These are phyloP conservation scores for Fukomys damarensis DNA, from an alignment of 2,113 vertebrate genomes.

Conservation along the genomic window DNA sequence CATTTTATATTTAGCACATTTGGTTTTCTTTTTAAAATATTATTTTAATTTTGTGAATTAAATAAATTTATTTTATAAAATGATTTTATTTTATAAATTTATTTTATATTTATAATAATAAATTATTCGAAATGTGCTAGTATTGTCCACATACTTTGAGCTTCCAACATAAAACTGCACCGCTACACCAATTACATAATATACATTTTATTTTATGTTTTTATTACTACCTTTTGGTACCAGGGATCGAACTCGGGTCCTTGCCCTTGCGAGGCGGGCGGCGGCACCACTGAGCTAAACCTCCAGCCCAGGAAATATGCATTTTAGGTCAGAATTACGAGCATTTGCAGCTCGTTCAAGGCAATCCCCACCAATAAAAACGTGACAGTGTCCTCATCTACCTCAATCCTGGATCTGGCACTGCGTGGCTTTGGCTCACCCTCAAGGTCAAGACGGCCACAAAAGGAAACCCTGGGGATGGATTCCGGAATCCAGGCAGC, in stretches of 20 bases:
- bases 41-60: conserved; percentile 7
- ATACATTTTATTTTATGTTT: too few species aligned
- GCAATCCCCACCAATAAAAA: not conserved
- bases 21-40: not conserved
- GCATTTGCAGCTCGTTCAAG: not conserved
- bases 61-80: too few species aligned
- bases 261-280: too few species aligned
- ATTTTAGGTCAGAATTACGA: not conserved
- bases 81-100: too few species aligned
- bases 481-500: not conserved
- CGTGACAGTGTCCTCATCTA: not conserved
- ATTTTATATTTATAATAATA: too few species aligned
- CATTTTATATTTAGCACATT: conserved; percentile 36
- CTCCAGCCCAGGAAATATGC: too few species aligned
- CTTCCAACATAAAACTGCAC: conserved; percentile 32
- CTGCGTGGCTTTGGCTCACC: not conserved
- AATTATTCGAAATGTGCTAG: not conserved
- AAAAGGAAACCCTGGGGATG: not conserved
- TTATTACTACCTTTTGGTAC: too few species aligned
- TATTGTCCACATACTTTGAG: not conserved
- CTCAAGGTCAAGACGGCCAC: not conserved
- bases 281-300: too few species aligned
- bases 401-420: not conserved
- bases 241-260: too few species aligned
- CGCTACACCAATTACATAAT: too few species aligned